Percentiles rank a stretch among this genome's conserved stretches.
Conservation (phyloP, 2,888 invertebrate species). For the Volucella bombylans region DNA sequence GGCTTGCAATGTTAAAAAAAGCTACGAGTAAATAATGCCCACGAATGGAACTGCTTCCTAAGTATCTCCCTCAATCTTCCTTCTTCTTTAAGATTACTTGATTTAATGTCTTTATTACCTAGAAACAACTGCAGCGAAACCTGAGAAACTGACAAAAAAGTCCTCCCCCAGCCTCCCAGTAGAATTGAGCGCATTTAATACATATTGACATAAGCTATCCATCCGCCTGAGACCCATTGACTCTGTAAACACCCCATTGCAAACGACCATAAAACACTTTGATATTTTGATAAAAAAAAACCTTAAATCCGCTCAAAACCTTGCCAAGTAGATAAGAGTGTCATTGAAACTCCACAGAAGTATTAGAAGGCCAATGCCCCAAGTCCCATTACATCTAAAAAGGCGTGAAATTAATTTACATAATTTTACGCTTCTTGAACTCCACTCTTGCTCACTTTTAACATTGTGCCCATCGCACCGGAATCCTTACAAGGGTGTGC, state of each 20-base stretch:
- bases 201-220: constrained; percentile 35
- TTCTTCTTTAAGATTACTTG: no score
- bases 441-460: constrained; percentile 78
- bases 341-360: constrained; percentile 48
- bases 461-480: constrained; percentile 39
- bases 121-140: no score
- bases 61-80: no score
- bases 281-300: constrained; percentile 51
- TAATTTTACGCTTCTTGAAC: constrained; percentile 83
- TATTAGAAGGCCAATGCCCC: constrained; percentile 59
- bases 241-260: constrained; percentile 72
- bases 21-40: no score
- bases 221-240: constrained; percentile 61
- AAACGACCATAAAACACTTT: constrained; percentile 67
- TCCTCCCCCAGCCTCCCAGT: no score
- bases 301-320: constrained; percentile 52
- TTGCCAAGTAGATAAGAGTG: constrained; percentile 66
- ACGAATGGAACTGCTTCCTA: no score
- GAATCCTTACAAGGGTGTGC: constrained; percentile 68
- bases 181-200: neutral
- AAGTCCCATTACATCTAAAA: constrained; percentile 80
- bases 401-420: constrained; percentile 83
- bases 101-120: no score
- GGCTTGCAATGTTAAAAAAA: no score
- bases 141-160: no score